Evolutionary conservation across 2,797 vertebrate species (phyloP), one percentile per base, ranked within the genome.

Genomic region (Bradypus variegatus): DNA sequence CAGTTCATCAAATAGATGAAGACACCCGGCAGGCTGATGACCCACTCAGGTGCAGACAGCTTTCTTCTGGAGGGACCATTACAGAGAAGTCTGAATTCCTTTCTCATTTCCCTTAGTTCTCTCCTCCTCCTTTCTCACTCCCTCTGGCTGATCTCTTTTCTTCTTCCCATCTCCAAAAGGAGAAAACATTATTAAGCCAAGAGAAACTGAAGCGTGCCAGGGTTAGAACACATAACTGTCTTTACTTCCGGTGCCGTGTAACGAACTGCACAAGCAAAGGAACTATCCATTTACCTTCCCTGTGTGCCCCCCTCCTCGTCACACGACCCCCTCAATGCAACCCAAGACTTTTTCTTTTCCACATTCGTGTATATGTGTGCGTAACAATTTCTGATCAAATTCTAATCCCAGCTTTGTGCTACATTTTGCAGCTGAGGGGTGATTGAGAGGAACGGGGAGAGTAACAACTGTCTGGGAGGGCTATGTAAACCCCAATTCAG

Each of bases 221-320:
- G 14, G 25, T 48, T 48, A 41, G n/a, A 76, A 50, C 50, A 55
- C 77, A 67, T 31, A 19, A 45, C 21, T 0, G 5, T 4, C 23
- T 29, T 78, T 7, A 21, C 8, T 38, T 60, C 25, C 55, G 67
- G 18, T 18, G 36, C 41, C 58, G 13, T 4, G 60, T n/a, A 16
- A 76, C 21, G 72, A 67, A 64, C 2, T 41, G 38, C 11, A 18
- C 72, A 41, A 38, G 9, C 6, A 33, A 82, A 19, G 33, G 31
- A 64, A 65, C 31, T 9, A 36, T 21, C 4, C 15, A 4, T 14
- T 69, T 33, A n/a, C 7, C 4, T 55, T 45, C 4, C 41, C 31
- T 3, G 25, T 18, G 3, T 7, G 4, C 70, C 19, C 6, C 2
- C 8, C 8, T 9, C 2, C 25, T 7, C 6, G 15, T 23, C n/a